Conservation (phyloP, 35 echinoderm and acorn worm genomes). For the Lytechinus variegatus region DNA sequence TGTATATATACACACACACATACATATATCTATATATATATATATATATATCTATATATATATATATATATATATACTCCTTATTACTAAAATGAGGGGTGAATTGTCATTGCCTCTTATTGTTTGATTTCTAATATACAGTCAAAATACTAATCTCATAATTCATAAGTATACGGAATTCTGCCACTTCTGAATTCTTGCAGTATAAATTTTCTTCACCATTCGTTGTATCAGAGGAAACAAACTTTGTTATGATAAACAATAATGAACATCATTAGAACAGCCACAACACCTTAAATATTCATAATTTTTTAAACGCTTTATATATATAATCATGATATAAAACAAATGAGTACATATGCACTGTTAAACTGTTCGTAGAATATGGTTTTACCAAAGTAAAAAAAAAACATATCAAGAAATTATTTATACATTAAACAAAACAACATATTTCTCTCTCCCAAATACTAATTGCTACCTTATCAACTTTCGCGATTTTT, state of each 20-base stretch:
- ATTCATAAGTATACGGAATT: no score
- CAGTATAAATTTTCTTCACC: background rate
- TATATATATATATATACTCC: no score
- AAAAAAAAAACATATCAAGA: conserved; percentile 13
- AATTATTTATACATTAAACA: background rate
- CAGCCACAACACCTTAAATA: background rate
- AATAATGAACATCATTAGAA: background rate
- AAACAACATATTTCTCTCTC: background rate
- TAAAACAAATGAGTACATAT: background rate
- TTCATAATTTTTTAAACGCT: background rate
- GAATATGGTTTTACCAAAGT: background rate
- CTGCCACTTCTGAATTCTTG: background rate
- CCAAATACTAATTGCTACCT: background rate
- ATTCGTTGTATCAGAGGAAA: background rate
- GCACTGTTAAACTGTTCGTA: conserved; percentile 8
- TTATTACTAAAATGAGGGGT: no score
- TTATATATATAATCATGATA: background rate
- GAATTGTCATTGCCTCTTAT: no score
- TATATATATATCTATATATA: no score
- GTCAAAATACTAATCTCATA: no score
- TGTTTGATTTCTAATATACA: no score
- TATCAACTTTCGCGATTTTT: background rate
- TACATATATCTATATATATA: no score
- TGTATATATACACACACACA: no score
- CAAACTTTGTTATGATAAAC: background rate